A percentile compares a stretch with the other conserved stretches of the same genome.
Evolutionary conservation across 2,797 vertebrate genomes (phyloP).

Genomic region (Lutjanus argentimaculatus): DNA sequence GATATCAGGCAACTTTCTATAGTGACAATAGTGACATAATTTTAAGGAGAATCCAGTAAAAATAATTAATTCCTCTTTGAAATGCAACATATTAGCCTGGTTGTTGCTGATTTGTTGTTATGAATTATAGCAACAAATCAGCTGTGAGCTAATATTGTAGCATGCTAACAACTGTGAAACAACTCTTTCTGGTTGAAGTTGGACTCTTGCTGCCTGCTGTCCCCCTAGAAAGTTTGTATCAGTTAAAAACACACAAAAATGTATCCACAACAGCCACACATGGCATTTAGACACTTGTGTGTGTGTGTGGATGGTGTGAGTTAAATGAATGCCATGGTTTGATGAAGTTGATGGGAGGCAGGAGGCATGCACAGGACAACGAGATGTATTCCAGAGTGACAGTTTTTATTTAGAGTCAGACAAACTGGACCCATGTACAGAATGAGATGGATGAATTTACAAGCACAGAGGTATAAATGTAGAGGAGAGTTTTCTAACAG

Average conservation of each 20-base stretch:
- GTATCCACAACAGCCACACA: background rate
- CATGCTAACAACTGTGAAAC: background rate
- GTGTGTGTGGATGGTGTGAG: constrained; percentile 11
- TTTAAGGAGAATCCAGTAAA: background rate
- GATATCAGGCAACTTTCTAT: too few species aligned
- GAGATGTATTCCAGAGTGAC: constrained; percentile 42
- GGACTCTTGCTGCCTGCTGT: background rate
- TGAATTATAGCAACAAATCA: background rate
- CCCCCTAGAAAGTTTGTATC: constrained; percentile 6
- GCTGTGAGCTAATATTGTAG: background rate
- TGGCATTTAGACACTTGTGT: constrained; percentile 8
- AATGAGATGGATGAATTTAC: constrained; percentile 43
- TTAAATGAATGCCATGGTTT: constrained; percentile 2
- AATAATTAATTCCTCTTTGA: background rate
- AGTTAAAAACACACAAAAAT: background rate
- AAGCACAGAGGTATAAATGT: constrained; percentile 19
- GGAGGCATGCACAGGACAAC: constrained; percentile 60
- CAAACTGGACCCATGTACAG: constrained; percentile 50
- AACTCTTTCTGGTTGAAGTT: background rate
- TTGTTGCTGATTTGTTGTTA: background rate
- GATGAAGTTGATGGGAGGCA: constrained; percentile 31
- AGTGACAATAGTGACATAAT: background rate
- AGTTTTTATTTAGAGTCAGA: constrained; percentile 60
- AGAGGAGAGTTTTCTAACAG: constrained; percentile 14
- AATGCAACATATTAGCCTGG: background rate